Conservation (phyloP, 2,113 vertebrate genomes). For the Tautogolabrus adspersus region DNA sequence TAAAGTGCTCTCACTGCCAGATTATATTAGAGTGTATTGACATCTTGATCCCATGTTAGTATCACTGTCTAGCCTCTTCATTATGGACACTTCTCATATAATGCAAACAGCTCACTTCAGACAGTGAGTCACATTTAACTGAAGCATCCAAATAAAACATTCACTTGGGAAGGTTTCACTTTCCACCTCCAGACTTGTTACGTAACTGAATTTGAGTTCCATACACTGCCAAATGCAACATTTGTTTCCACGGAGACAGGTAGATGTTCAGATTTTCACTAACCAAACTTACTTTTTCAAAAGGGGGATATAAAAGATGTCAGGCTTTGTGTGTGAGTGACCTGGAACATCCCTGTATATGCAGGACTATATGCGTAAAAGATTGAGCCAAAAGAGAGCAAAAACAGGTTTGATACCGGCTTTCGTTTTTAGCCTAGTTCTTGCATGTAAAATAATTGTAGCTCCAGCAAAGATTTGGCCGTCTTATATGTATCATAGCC, state of each 20-base stretch:
- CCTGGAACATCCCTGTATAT: too few relatives aligned
- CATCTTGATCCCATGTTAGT: not conserved
- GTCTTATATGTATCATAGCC: too few relatives aligned
- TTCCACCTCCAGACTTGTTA: not conserved
- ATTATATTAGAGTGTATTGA: not conserved
- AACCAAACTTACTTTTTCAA: not conserved
- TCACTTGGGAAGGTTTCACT: not conserved
- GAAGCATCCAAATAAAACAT: not conserved
- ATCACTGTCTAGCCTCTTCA: not conserved
- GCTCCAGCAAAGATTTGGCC: too few relatives aligned
- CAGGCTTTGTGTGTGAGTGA: not conserved
- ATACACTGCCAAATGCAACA: not conserved
- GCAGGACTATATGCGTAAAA: too few relatives aligned
- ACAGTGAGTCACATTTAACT: not conserved
- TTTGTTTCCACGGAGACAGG: conserved; percentile 9
- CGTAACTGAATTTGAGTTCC: not conserved
- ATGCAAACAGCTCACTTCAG: not conserved
- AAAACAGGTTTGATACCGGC: too few relatives aligned
- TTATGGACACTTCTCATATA: not conserved
- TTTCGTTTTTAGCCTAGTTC: too few relatives aligned
- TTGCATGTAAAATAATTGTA: too few relatives aligned
- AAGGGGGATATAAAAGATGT: not conserved
- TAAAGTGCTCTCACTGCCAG: not conserved
- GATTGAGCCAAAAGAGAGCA: too few relatives aligned
- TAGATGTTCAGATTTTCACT: not conserved